Evolutionary conservation across 2,113 vertebrate genomes (phyloP), one percentile per base, ranked within the genome.

Genomic region (Cariama cristata): DNA sequence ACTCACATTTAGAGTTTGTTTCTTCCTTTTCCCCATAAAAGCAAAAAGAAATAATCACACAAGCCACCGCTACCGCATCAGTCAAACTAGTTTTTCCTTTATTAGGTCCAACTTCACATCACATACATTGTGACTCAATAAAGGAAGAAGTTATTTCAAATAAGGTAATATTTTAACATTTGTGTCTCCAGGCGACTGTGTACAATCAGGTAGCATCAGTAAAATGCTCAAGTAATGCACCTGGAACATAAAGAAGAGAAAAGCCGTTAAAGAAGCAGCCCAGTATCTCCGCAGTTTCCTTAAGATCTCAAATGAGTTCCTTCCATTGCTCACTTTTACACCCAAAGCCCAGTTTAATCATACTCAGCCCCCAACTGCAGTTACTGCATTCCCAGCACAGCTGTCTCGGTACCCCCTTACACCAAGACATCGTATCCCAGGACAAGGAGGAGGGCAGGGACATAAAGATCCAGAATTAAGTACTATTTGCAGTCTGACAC

Each of bases 21-120:
- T 67, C 55, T 62, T 33, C 26, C 42, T 75, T 40, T n/a, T 30
- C 44, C 33, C 40, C 28, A 2, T 1, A 26, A 42, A 79, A 64
- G 6, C 9, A 14, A 26, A 32, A 14, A 12, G 18, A 62, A 87
- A 58, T 5, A 60, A 90, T 4, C 33, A 88, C 62, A 42, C 2
- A 0, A 86, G 50, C n/a, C 71, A 52, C 30, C 6, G 33, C 59
- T 60, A 71, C 66, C 28, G 9, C 32, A 20, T 75, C 89, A 82
- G 79, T 96, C 97, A 98, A 98, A 98, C 96, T 76, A 86, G 83
- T 93, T 97, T 98, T 86, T 88, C 95, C 97, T 98, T 99, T 98
- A 98, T 98, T 99, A 97, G 94, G 97, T 95, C 97, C 98, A 97
- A 86, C 68, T 97, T 90, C 92, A 67, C 82, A 86, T 86, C 86